phyloP scores from a whole-genome alignment of 2,888 invertebrate genomes.

The Seira ritae region DNA sequence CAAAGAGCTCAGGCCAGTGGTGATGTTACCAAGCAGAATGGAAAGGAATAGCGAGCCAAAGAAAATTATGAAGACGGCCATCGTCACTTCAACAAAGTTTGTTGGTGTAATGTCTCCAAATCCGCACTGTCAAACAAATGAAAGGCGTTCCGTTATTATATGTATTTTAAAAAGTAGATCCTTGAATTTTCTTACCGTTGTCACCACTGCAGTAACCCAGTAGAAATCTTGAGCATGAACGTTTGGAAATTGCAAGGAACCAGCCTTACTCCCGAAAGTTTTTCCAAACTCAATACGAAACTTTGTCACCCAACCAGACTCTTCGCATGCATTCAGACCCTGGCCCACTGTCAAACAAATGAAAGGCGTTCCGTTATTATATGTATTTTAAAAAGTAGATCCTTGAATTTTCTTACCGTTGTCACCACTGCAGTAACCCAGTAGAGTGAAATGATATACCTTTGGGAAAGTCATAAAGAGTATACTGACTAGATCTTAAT shows the following conservation, averaged over 20 bases:
- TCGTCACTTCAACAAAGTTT: constrained; percentile 46
- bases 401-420: constrained; percentile 40
- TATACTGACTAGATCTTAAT: too few species aligned
- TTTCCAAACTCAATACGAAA: constrained; percentile 53
- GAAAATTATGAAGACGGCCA: constrained; percentile 59
- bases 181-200: constrained; percentile 47
- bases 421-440: constrained; percentile 68
- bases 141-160: neutral
- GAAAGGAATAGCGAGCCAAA: constrained; percentile 68
- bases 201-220: constrained; percentile 67
- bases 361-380: too few species aligned
- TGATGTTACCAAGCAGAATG: constrained; percentile 67
- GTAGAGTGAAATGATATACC: constrained; percentile 62
- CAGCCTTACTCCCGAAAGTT: neutral
- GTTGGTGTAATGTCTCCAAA: constrained; percentile 69
- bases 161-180: too few species aligned
- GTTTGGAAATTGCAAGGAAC: neutral
- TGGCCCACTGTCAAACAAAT: too few species aligned
- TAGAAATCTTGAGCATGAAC: too few species aligned
- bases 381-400: too few species aligned
- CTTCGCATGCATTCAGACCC: too few species aligned
- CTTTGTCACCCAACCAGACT: constrained; percentile 40
- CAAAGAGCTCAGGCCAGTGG: constrained; percentile 62
- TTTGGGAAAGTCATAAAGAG: neutral
- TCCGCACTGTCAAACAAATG: constrained; percentile 56